Conservation (phyloP, 2,113 vertebrate genomes). For the Regulus satrapa region DNA sequence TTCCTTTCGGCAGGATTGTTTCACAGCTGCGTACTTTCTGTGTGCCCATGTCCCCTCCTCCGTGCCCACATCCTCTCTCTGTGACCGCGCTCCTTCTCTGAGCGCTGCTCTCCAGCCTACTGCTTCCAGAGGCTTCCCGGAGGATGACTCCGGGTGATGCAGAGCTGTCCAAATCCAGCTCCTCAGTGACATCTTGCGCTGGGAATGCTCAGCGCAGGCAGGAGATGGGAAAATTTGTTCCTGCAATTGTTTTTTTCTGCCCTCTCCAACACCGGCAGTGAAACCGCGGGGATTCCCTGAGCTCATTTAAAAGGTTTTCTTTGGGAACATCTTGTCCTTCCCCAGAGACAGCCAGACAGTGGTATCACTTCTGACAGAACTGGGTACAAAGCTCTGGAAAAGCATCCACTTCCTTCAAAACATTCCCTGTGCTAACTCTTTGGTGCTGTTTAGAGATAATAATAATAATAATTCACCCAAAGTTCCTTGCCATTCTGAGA, state of each 20-base stretch:
- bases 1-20: background rate
- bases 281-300: background rate
- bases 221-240: background rate
- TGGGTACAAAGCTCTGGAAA: background rate
- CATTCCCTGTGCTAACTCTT: background rate
- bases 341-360: background rate
- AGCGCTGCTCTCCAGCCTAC: background rate
- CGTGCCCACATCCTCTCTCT: background rate
- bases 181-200: background rate
- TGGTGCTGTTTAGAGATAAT: background rate
- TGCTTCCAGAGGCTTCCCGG: rapidly evolving
- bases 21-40: background rate
- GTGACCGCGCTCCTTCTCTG: rapidly evolving
- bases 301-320: background rate
- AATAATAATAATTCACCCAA: background rate
- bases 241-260: background rate
- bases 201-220: background rate
- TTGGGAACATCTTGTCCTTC: background rate
- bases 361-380: background rate
- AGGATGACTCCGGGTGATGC: background rate
- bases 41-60: background rate
- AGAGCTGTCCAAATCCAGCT: background rate
- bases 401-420: background rate
- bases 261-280: background rate
- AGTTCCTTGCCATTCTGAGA: rapidly evolving